Evolutionary conservation across 1,140 invertebrate genomes (phyloP).

Genomic region (Drosophila guanche): DNA sequence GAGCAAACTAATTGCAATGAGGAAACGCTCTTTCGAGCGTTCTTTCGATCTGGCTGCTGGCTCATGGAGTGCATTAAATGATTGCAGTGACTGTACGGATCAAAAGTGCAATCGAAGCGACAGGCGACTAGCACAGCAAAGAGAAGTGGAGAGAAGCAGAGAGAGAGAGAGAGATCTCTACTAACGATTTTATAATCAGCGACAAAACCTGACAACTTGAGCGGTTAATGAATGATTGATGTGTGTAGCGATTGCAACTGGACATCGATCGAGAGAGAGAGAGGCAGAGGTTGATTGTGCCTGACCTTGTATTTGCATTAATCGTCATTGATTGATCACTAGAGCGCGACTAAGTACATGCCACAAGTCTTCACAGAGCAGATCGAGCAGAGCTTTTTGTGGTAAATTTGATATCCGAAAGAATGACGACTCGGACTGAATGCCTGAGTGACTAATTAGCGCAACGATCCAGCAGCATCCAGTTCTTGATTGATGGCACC

Average conservation of each 20-base stretch:
- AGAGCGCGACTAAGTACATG: slow-evolving; percentile 61
- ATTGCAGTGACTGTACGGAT: slow-evolving; percentile 37
- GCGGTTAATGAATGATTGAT: slow-evolving; percentile 82
- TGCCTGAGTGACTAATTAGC: slow-evolving; percentile 74
- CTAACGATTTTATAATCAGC: slow-evolving; percentile 62
- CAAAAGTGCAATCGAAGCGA: slow-evolving; percentile 39
- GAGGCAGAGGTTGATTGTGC: slow-evolving; percentile 11
- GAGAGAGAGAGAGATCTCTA: background rate
- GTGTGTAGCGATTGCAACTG: slow-evolving; percentile 50
- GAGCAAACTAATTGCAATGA: slow-evolving; percentile 44
- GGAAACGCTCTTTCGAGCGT: slow-evolving; percentile 16
- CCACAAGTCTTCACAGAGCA: background rate
- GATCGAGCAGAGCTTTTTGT: slow-evolving; percentile 26
- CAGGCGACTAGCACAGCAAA: slow-evolving; percentile 11
- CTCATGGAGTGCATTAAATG: slow-evolving; percentile 51
- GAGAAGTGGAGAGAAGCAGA: too few relatives aligned
- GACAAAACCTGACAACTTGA: slow-evolving; percentile 75
- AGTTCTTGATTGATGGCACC: slow-evolving; percentile 82
- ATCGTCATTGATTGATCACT: slow-evolving; percentile 81
- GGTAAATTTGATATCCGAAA: slow-evolving; percentile 62
- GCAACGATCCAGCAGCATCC: slow-evolving; percentile 55
- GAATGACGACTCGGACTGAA: slow-evolving; percentile 30
- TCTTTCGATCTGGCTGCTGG: slow-evolving; percentile 19
- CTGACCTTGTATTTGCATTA: slow-evolving; percentile 81
- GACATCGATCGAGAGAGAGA: slow-evolving; percentile 6